These are phyloP conservation scores for Pomacea canaliculata DNA, from an alignment of 2,888 invertebrate species.

Conservation along the genomic window DNA sequence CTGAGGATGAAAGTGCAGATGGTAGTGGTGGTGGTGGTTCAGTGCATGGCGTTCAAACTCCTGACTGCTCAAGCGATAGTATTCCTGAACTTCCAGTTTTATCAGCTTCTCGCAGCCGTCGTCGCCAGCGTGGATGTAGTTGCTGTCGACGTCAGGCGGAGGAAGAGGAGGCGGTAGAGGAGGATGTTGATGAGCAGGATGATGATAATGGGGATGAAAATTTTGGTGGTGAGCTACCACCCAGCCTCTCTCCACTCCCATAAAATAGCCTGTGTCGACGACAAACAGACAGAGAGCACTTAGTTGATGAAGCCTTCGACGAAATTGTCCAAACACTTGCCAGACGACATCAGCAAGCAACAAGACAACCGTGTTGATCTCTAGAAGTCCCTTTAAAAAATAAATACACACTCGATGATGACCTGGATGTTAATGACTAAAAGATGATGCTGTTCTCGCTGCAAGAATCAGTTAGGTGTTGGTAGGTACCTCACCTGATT, in stretches of 20 bases:
- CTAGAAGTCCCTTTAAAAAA: no score
- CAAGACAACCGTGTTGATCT: no score
- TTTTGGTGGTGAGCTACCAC: background rate
- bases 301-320: no score
- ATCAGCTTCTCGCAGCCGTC: conserved; percentile 1
- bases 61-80: background rate
- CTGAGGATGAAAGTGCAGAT: no score
- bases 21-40: background rate
- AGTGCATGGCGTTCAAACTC: background rate
- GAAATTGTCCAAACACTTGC: no score
- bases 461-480: no score
- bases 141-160: background rate
- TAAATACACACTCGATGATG: no score
- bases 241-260: background rate
- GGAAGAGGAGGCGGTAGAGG: background rate
- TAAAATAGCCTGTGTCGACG: background rate
- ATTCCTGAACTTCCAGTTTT: background rate
- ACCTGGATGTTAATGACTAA: no score
- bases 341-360: no score
- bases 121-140: background rate
- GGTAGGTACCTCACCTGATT: no score
- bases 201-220: background rate
- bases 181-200: background rate
- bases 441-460: no score
- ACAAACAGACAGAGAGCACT: no score